Percentiles rank a stretch among this genome's conserved stretches.
Conservation (phyloP, 2,113 vertebrate genomes). For the Aphyosemion australe region DNA sequence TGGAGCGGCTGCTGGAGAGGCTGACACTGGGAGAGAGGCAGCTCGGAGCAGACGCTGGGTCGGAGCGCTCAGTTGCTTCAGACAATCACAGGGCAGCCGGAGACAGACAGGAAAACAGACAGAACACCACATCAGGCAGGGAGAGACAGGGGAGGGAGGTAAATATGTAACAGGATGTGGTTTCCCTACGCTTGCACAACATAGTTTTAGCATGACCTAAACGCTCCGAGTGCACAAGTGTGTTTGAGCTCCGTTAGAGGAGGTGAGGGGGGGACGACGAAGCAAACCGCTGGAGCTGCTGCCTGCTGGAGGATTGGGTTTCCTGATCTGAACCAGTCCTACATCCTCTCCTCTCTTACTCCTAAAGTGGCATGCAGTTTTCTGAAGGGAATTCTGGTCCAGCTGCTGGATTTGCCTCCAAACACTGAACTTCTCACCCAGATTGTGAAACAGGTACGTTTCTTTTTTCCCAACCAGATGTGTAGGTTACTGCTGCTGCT, state of each 20-base stretch:
- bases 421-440: conserved; percentile 61
- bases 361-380: conserved; percentile 51
- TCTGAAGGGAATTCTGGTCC: conserved; percentile 35
- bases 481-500: neutral
- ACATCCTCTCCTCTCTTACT: conserved; percentile 21
- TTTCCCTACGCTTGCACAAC: conserved; percentile 83
- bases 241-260: conserved; percentile 47
- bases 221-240: conserved; percentile 63
- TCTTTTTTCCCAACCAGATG: conserved; percentile 18
- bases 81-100: conserved; percentile 68
- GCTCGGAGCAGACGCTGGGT: conserved; percentile 68
- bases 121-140: conserved; percentile 24
- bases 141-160: conserved; percentile 52
- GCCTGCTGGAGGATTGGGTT: conserved; percentile 33
- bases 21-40: conserved; percentile 45
- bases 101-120: conserved; percentile 37
- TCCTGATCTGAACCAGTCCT: conserved; percentile 28
- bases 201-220: conserved; percentile 84
- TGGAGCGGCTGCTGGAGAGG: conserved; percentile 62
- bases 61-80: conserved; percentile 74
- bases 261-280: conserved; percentile 45
- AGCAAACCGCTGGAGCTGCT: conserved; percentile 46
- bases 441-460: conserved; percentile 66
- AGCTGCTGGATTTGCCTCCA: conserved; percentile 32
- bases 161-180: conserved; percentile 84